phyloP scores from a whole-genome alignment of 2,888 invertebrate genomes.

The Leucania comma region DNA sequence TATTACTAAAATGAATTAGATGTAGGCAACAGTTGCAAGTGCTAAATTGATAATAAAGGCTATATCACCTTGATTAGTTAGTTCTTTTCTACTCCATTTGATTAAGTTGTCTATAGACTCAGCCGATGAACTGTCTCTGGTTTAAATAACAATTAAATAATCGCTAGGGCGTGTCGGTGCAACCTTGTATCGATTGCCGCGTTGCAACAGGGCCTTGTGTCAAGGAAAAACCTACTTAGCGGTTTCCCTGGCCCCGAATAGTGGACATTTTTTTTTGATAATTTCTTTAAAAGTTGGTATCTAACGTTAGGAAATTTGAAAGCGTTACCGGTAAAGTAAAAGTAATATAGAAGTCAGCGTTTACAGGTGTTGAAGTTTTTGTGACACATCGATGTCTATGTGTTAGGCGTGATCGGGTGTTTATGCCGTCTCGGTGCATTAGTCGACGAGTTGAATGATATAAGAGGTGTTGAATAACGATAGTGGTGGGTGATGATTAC shows the following conservation, averaged over 20 bases:
- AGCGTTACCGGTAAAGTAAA: conserved; percentile 28
- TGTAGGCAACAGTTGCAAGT: conserved; percentile 19
- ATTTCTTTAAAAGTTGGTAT: conserved; percentile 59
- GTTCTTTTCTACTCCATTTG: conserved; percentile 64
- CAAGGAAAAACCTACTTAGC: conserved; percentile 89
- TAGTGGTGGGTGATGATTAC: conserved; percentile 80
- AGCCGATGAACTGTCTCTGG: conserved; percentile 79
- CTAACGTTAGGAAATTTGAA: conserved; percentile 30
- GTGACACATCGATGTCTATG: conserved; percentile 34
- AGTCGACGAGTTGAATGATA: conserved; percentile 71
- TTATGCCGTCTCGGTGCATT: conserved; percentile 56
- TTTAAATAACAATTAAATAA: conserved; percentile 90
- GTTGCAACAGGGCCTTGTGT: conserved; percentile 89
- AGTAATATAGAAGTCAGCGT: conserved; percentile 6
- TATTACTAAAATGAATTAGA: conserved; percentile 49
- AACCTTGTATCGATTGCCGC: conserved; percentile 88
- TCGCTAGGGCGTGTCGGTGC: conserved; percentile 88
- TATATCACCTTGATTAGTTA: conserved; percentile 50
- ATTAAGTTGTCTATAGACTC: conserved; percentile 69
- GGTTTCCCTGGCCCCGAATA: conserved; percentile 89
- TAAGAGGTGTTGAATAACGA: conserved; percentile 77
- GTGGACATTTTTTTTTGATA: conserved; percentile 72
- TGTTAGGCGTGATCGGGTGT: conserved; percentile 44
- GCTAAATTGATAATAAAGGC: conserved; percentile 4
- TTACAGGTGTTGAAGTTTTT: conserved; percentile 32